phyloP scores from a whole-genome alignment of 2,888 invertebrate genomes.

The Uropetala carovei region DNA sequence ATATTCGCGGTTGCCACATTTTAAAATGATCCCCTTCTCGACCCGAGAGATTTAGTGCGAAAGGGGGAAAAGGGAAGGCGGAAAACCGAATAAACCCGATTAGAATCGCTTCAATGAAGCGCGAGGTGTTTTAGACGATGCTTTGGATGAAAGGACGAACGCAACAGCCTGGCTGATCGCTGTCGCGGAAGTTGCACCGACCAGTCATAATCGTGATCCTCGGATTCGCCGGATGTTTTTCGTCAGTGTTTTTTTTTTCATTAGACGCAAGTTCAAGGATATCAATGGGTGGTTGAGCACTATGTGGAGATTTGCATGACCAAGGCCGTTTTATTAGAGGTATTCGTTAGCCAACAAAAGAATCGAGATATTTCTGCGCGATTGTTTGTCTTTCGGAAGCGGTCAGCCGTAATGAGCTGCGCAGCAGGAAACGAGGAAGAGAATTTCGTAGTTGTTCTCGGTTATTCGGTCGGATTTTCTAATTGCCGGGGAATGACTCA shows the following conservation, averaged over 20 bases:
- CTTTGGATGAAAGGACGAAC: conserved; percentile 40
- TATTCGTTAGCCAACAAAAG: too few relatives aligned
- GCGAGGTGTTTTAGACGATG: conserved; percentile 12
- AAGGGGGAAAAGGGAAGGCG: neutral
- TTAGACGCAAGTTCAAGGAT: conserved; percentile 45
- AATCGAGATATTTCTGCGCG: too few relatives aligned
- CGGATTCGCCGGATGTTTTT: neutral
- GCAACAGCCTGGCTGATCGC: neutral
- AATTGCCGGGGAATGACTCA: neutral
- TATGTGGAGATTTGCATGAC: neutral
- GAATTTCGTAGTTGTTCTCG: too few relatives aligned
- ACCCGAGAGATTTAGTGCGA: neutral
- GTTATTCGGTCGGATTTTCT: neutral
- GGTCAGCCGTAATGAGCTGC: neutral
- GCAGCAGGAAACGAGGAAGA: neutral
- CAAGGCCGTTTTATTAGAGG: neutral
- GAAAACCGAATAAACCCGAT: neutral
- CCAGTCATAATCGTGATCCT: neutral
- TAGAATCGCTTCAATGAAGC: conserved; percentile 58
- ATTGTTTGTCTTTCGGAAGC: too few relatives aligned
- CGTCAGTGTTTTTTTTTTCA: neutral
- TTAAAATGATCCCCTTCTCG: neutral
- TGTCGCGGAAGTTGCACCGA: conserved; percentile 38
- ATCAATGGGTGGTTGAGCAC: neutral
- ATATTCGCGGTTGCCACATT: neutral